Percentiles rank a stretch among this genome's conserved stretches.
These are phyloP conservation scores for Ganaspis brasiliensis DNA, from an alignment of 2,888 invertebrate species.

Conservation along the genomic window DNA sequence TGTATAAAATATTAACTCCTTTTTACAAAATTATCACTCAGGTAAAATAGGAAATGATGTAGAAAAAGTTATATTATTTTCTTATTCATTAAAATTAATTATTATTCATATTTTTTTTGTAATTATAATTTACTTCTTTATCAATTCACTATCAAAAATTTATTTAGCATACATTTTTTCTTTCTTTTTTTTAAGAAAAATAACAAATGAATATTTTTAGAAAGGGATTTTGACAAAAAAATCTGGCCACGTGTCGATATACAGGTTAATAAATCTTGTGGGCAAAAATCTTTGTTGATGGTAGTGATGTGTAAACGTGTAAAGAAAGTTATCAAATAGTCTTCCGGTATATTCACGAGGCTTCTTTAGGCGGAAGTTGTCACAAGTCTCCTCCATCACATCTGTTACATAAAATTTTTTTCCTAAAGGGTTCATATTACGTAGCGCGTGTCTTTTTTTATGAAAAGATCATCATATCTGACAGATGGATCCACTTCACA, in stretches of 20 bases:
- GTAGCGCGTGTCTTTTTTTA: constrained; percentile 65
- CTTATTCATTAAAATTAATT: too few species aligned
- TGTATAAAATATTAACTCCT: too few species aligned
- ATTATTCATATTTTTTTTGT: too few species aligned
- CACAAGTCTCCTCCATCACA: constrained; percentile 69
- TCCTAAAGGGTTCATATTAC: constrained; percentile 72
- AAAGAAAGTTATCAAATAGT: constrained; percentile 57
- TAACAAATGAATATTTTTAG: neutral
- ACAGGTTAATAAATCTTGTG: constrained; percentile 24
- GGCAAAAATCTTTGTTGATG: constrained; percentile 12
- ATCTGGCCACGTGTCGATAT: neutral
- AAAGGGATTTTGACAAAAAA: neutral
- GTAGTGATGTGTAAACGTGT: constrained; percentile 1
- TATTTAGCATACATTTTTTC: too few species aligned
- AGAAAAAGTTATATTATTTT: too few species aligned
- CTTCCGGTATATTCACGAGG: constrained; percentile 66
- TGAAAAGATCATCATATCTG: constrained; percentile 38
- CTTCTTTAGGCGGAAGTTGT: constrained; percentile 56
- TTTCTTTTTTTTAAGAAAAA: too few species aligned
- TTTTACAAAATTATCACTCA: too few species aligned
- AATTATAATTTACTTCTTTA: too few species aligned
- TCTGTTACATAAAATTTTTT: constrained; percentile 73
- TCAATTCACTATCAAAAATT: too few species aligned
- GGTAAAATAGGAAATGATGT: too few species aligned
- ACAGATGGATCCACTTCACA: constrained; percentile 59